Conservation (phyloP, 2,888 invertebrate genomes). For the Lasioglossum villosulum region DNA sequence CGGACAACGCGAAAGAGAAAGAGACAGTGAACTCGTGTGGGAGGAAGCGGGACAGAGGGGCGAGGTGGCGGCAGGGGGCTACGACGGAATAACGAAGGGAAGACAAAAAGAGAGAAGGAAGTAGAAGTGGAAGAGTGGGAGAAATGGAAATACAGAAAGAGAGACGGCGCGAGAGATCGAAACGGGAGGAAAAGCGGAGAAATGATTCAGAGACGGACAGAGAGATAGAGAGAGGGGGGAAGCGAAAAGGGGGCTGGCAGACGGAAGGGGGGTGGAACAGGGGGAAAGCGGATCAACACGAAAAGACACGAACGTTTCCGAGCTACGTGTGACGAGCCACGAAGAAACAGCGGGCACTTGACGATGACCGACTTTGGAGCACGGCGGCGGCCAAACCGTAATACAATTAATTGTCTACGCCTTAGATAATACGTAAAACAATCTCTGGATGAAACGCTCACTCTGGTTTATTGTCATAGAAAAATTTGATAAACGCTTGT, state of each 20-base stretch:
- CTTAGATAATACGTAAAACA: background rate
- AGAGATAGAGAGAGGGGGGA: constrained; percentile 32
- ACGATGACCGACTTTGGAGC: constrained; percentile 55
- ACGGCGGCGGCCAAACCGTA: background rate
- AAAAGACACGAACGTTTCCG: constrained; percentile 76
- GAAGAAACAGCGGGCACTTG: constrained; percentile 73
- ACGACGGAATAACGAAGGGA: constrained; percentile 23
- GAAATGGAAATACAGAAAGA: constrained; percentile 49
- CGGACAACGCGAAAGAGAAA: background rate
- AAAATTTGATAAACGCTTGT: background rate
- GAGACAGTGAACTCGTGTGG: background rate
- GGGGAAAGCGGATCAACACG: constrained; percentile 55
- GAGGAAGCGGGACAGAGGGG: background rate
- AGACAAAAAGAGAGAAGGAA: constrained; percentile 47
- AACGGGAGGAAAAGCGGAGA: constrained; percentile 54
- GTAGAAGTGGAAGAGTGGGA: constrained; percentile 21
- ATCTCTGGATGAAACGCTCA: background rate
- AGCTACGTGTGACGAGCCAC: constrained; percentile 67
- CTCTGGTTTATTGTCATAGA: background rate
- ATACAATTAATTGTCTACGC: constrained; percentile 12
- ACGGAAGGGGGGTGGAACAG: constrained; percentile 1
- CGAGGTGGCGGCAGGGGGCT: too few relatives aligned
- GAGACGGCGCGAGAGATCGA: constrained; percentile 39
- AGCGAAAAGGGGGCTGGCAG: background rate
- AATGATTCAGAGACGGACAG: constrained; percentile 51